Conservation (phyloP, 2,888 invertebrate genomes). For the Hyppa rectilinea region DNA sequence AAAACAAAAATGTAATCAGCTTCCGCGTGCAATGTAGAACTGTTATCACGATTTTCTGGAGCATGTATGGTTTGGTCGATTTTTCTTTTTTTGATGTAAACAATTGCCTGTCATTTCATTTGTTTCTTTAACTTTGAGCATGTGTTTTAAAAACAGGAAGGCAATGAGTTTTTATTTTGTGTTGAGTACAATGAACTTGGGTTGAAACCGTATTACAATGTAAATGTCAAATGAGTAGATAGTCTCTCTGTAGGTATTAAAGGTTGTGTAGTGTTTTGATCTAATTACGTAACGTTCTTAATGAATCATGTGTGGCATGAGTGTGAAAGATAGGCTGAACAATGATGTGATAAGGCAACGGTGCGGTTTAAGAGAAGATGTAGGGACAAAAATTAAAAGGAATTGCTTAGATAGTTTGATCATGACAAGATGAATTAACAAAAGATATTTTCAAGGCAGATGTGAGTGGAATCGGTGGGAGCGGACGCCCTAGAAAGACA, state of each 20-base stretch:
- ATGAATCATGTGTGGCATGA: too few species aligned
- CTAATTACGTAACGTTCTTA: not conserved
- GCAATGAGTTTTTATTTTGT: not conserved
- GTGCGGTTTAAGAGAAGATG: too few species aligned
- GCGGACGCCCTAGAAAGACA: too few species aligned
- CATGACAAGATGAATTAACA: too few species aligned
- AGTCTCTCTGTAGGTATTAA: not conserved
- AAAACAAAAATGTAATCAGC: constrained; percentile 22
- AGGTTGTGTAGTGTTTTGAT: not conserved
- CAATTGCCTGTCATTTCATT: constrained; percentile 14
- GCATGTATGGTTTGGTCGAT: constrained; percentile 17
- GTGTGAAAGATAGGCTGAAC: too few species aligned
- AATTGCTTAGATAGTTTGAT: too few species aligned
- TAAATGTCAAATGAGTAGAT: not conserved
- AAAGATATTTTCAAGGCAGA: too few species aligned
- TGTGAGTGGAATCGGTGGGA: too few species aligned
- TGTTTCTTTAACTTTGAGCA: constrained; percentile 9
- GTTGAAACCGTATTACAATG: not conserved
- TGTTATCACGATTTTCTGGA: constrained; percentile 25
- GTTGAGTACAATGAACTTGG: constrained; percentile 12
- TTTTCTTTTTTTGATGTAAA: constrained; percentile 20
- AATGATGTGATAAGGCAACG: too few species aligned
- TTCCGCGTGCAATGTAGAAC: constrained; percentile 37
- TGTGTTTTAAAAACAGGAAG: constrained; percentile 19
- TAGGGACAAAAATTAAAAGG: too few species aligned